These are phyloP conservation scores for Carassius gibelio DNA, from an alignment of 2,113 vertebrate species.

Conservation along the genomic window DNA sequence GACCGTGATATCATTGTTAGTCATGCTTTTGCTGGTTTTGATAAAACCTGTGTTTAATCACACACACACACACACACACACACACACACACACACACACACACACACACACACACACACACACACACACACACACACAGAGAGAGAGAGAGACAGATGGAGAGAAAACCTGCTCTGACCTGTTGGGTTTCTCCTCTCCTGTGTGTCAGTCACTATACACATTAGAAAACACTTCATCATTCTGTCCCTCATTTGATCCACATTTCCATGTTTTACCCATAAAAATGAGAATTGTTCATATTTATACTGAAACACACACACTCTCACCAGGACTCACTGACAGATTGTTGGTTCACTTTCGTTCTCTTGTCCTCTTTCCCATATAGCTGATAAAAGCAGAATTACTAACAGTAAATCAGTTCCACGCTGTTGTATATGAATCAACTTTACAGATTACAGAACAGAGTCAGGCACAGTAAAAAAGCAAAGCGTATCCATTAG, in stretches of 20 bases:
- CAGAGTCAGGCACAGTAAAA: conserved; percentile 67
- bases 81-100: not conserved
- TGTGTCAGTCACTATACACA: conserved; percentile 68
- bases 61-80: conserved; percentile 38
- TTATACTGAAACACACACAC: not conserved
- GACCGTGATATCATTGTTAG: not conserved
- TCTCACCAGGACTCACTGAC: not conserved
- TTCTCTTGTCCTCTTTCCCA: conserved; percentile 28
- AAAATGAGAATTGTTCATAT: not conserved
- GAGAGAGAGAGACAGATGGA: conserved; percentile 9
- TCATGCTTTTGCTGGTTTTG: not conserved
- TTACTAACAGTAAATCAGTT: conserved; percentile 18
- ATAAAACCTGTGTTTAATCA: not conserved
- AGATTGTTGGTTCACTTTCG: not conserved
- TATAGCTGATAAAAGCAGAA: conserved; percentile 38
- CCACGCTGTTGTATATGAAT: conserved; percentile 55
- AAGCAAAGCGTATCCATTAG: conserved; percentile 75
- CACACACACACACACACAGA: conserved; percentile 32
- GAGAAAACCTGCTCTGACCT: conserved; percentile 58
- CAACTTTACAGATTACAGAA: conserved; percentile 79
- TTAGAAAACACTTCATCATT: conserved; percentile 71
- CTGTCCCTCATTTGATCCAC: conserved; percentile 50
- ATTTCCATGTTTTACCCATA: not conserved
- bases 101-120: conserved; percentile 35
- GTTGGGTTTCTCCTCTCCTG: conserved; percentile 69